Base-by-base conservation (phyloP, 1,140 invertebrate species). In the Drosophila grimshawi region DNA sequence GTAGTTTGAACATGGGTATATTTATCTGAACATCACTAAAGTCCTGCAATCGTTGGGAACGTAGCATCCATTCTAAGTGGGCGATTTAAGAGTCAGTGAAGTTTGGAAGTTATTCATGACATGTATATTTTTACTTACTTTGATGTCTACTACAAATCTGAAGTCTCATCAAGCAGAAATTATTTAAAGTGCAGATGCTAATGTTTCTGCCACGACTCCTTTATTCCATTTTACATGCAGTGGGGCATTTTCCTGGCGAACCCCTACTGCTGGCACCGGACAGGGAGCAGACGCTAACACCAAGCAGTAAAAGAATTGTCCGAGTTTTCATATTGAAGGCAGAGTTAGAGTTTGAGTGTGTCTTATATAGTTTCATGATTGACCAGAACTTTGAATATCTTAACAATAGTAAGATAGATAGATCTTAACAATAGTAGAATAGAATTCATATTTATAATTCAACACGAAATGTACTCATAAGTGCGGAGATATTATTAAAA, bases 111-210 rank as follows among this genome's bases (percentile, higher is more conserved):
- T 4, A n/a, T 19, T 19, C 19, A 19, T 19, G 0, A 19, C 0
- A 29, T 41, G n/a, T 19, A 30, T 39, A 2, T 7, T 27, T 2
- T 10, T 19, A 29, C 66, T 46, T 30, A 80, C 78, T 8, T 35
- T 66, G 2, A 33, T n/a, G 19, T n/a, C 19, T 46, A 6, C 2
- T 6, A 27, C 59, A 66, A n/a, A 7, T 2, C 1, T 61, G 70
- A 7, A 49, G 2, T 8, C 4, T 5, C 5, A 81, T 3, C 11
- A 1, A 7, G 55, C 79, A 81, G 0, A 8, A 0, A 3, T 76
- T 81, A 8, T 7, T 0, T 1, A 81, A 76, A 10, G 60, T 64
- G 29, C 76, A 80, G 0, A 27, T 4, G 29, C 10, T 65, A n/a
- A 32, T 48, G 4, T 2, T 1, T 3, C 6, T 10, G 5, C 10